Evolutionary conservation across 64 coral and sea anemone genomes (phyloP), one percentile per base, ranked within the genome.

Genomic region (Montipora efflorescens): DNA sequence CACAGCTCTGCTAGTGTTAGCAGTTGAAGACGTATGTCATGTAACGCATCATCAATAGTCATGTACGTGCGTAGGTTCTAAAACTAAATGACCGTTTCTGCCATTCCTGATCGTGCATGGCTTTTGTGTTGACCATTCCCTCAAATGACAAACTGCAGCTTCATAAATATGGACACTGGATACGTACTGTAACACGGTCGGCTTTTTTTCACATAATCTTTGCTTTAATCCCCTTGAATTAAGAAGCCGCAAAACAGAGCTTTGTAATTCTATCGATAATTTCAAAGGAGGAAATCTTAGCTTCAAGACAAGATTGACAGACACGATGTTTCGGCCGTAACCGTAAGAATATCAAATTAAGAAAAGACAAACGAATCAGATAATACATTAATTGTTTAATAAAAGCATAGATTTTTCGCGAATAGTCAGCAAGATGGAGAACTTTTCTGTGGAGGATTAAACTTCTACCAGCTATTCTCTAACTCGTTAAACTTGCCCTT

Each of bases 171-270:
- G 76, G 82, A 71, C 43, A 86, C 47, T 7, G 45, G 82, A 86
- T 86, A 86, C 19, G 82, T 86, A 86, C 82, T 5, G 82, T 86
- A 86, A 86, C 67, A 14, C 8, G 11, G 44, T 67, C 64, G 58
- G 82, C 47, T 49, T 86, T 81, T 84, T 70, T 86, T 18, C 5
- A 15, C 43, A 0, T 71, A 15, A 68, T 72, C 28, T 86, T 22
- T 50, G 7, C 44, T 71, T 50, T 72, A 71, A 69, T 86, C 82
- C 82, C 71, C 82, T 86, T 86, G 66, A 86, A 25, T 86, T 86
- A 86, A 86, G 66, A 86, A 86, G 82, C 82, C 82, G 66, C 82
- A 86, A 86, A 57, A 86, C 62, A 67, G 82, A 86, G 66, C 45
- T 67, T 69, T 48, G 64, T 86, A 71, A 86, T 86, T 86, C 82